These are phyloP conservation scores for Rhinichthys osculus DNA, from an alignment of 2,797 vertebrate species.

Conservation along the genomic window DNA sequence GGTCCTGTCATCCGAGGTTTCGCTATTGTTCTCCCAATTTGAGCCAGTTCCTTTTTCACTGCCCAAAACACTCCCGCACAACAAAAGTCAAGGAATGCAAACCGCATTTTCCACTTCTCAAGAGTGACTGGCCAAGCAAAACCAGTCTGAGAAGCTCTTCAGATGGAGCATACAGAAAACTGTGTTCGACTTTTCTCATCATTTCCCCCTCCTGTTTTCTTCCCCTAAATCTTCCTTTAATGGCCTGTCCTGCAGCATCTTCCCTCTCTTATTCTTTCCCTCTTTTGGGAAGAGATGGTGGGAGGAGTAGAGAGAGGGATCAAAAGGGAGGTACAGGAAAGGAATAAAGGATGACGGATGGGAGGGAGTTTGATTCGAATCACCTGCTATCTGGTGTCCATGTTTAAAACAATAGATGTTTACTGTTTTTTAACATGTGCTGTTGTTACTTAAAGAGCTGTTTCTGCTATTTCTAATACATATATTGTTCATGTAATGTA, in stretches of 20 bases:
- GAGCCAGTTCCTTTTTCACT: constrained; percentile 85
- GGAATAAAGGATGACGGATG: constrained; percentile 47
- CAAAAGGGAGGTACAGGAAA: constrained; percentile 23
- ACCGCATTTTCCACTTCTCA: constrained; percentile 81
- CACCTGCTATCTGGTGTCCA: constrained; percentile 57
- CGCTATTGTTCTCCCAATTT: constrained; percentile 85
- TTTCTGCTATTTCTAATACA: background rate
- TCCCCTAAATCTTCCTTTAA: background rate
- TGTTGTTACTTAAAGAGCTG: background rate
- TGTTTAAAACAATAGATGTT: constrained; percentile 55
- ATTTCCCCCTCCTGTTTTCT: constrained; percentile 46
- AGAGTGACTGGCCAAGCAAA: constrained; percentile 65
- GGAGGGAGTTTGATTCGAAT: constrained; percentile 48
- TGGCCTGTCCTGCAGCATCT: constrained; percentile 33
- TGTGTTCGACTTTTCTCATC: constrained; percentile 66
- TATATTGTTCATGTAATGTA: background rate
- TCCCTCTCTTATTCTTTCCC: background rate
- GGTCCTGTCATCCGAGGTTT: constrained; percentile 91
- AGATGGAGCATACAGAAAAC: constrained; percentile 11
- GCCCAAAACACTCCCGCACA: constrained; percentile 81
- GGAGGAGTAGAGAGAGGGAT: constrained; percentile 42
- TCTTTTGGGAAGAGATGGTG: constrained; percentile 7
- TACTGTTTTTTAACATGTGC: constrained; percentile 16
- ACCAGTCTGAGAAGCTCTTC: constrained; percentile 58
- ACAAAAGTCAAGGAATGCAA: constrained; percentile 92